Base-by-base conservation (phyloP, 1,140 invertebrate species). In the Drosophila willistoni region DNA sequence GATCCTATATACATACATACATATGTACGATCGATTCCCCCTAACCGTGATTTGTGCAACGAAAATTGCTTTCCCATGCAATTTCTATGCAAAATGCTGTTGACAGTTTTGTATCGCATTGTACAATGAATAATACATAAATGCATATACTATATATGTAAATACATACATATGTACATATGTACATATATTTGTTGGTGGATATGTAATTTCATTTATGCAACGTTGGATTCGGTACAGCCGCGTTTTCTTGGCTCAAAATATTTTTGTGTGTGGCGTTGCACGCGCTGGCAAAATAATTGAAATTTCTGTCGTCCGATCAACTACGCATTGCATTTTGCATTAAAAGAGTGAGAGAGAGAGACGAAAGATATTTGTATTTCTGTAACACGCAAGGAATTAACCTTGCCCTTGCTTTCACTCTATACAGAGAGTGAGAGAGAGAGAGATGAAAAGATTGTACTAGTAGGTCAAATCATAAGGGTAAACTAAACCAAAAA, bases 291-390 rank as follows among this genome's bases (percentile, higher is more conserved):
- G 73, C 73, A 77, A 77, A 77, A 77, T 77, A 77, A 77, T 77
- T 77, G 68, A 77, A 77, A 71, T 77, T 65, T 77, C 42, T 77
- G 69, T 65, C 61, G 66, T 76, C 36, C 36, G 36, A 51, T 10
- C 17, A 51, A 77, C 75, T 77, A 77, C 75, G 75, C 75, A 77
- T 77, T 74, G 73, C 62, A 63, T 77, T 73, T 73, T 39, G 36
- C 36, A 39, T 39, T 12, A 39, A 39, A 39, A 39, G 3, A 39
- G 10, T 3, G 12, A 39, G 10, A 12, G 12, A 39, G n/a, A 51
- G 17, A 51, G 17, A 25, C 22, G 22, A 4, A 25, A 25, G 22
- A 25, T 25, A 4, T 25, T n/a, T 19, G 19, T 47, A 19, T 47
- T 19, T 47, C 7, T 47, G 10, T 47, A 47, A 19, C 17, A 51